phyloP scores from a whole-genome alignment of 1,140 invertebrate species.

The Philopotamus ludificatus region DNA sequence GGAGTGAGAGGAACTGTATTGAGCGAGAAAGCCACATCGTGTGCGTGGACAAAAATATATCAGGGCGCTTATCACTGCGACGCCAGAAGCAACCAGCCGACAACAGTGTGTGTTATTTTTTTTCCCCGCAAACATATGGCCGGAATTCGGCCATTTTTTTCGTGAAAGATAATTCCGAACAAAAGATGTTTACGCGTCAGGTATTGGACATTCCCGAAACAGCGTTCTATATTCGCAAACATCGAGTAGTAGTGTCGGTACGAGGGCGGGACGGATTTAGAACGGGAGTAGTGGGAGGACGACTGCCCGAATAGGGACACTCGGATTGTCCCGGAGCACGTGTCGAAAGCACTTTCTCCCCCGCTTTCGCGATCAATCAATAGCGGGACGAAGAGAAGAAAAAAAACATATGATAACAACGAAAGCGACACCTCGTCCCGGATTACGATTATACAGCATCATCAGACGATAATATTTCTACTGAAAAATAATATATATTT shows the following conservation, averaged over 20 bases:
- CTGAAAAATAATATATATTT: too few species aligned
- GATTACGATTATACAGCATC: too few species aligned
- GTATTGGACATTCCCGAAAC: slow-evolving; percentile 3
- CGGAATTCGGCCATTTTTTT: not conserved
- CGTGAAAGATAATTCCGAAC: not conserved
- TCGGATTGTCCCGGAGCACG: not conserved
- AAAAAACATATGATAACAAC: too few species aligned
- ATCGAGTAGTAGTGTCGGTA: not conserved
- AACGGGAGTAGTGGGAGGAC: not conserved
- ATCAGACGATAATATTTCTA: too few species aligned
- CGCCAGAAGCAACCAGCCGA: too few species aligned
- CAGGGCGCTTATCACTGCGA: not conserved
- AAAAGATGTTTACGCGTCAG: not conserved
- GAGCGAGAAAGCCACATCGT: slow-evolving; percentile 26
- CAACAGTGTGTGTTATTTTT: not conserved
- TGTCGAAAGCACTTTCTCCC: not conserved
- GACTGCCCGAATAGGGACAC: slow-evolving; percentile 10
- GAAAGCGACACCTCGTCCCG: too few species aligned
- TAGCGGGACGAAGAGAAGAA: not conserved
- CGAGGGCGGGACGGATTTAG: slow-evolving; percentile 6
- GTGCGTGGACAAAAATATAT: not conserved
- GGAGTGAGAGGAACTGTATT: slow-evolving; percentile 28
- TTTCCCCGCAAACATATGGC: not conserved
- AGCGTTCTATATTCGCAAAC: not conserved
- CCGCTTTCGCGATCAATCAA: not conserved